These are phyloP conservation scores for Ascaphus truei DNA, from an alignment of 2,113 vertebrate genomes.

Conservation along the genomic window DNA sequence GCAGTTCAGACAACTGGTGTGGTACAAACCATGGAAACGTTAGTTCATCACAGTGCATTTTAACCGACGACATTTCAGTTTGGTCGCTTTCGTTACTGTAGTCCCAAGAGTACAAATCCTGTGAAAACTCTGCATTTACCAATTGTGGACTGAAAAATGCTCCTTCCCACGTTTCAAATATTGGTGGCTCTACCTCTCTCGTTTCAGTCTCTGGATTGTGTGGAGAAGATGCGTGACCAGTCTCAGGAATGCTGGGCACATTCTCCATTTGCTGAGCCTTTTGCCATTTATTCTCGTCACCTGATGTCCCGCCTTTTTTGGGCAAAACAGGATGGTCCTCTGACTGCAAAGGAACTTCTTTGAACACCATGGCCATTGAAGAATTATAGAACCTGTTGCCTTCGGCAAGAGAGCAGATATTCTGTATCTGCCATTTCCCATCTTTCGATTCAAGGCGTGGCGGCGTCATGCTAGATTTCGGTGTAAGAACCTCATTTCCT, in stretches of 20 bases:
- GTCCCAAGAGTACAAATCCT: background rate
- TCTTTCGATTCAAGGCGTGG: too few relatives aligned
- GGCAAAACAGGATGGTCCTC: too few relatives aligned
- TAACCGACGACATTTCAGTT: background rate
- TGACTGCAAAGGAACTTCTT: too few relatives aligned
- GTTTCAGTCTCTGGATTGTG: too few relatives aligned
- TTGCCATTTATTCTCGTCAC: too few relatives aligned
- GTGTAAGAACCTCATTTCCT: too few relatives aligned
- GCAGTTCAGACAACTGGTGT: conserved; percentile 61
- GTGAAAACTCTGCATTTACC: background rate
- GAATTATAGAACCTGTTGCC: conserved; percentile 63
- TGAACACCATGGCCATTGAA: conserved; percentile 67
- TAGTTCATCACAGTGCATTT: background rate
- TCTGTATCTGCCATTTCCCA: conserved; percentile 54
- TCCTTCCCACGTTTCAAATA: too few relatives aligned
- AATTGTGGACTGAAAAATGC: too few relatives aligned
- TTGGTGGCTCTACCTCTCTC: too few relatives aligned
- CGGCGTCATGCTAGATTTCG: too few relatives aligned
- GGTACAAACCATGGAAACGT: conserved; percentile 35
- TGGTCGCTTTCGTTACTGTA: background rate
- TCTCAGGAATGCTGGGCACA: background rate
- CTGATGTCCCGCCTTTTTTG: too few relatives aligned
- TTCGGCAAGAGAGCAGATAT: conserved; percentile 68
- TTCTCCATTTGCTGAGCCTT: background rate
- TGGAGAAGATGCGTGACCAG: too few relatives aligned